Conservation (phyloP, 1,140 invertebrate species). For the Drosophila triauraria region DNA sequence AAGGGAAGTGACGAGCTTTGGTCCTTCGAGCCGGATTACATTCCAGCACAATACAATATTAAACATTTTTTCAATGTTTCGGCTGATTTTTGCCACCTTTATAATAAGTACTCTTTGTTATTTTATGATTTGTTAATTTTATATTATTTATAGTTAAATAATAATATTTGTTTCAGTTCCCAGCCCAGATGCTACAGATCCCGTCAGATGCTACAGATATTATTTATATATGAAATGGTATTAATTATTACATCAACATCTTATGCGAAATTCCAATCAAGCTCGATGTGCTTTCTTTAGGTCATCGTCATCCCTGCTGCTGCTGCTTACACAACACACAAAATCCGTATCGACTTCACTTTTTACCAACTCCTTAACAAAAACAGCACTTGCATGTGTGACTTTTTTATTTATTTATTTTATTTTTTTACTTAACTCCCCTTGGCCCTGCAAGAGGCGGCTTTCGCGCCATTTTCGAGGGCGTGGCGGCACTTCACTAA, state of each 20-base stretch:
- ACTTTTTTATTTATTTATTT: neutral
- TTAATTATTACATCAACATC: neutral
- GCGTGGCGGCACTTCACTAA: conserved; percentile 37
- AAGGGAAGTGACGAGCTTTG: too few relatives aligned
- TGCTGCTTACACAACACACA: conserved; percentile 1
- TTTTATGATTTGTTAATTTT: too few relatives aligned
- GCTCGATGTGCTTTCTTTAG: conserved; percentile 5
- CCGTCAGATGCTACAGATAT: neutral
- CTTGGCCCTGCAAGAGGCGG: neutral
- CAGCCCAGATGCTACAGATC: too few relatives aligned
- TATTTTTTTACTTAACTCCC: too few relatives aligned
- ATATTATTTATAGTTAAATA: too few relatives aligned
- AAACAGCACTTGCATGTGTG: conserved; percentile 13
- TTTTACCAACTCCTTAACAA: neutral
- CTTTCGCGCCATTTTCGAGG: neutral
- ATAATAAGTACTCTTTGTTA: too few relatives aligned
- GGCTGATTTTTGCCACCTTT: neutral
- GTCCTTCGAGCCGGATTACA: too few relatives aligned
- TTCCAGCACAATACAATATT: too few relatives aligned
- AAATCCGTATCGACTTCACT: conserved; percentile 11
- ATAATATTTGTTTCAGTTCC: too few relatives aligned
- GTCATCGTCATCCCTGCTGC: conserved; percentile 2
- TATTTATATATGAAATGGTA: neutral
- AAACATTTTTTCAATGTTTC: neutral
- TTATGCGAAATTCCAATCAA: neutral